Conservation (phyloP, 1,140 invertebrate genomes). For the Drosophila prosaltans region DNA sequence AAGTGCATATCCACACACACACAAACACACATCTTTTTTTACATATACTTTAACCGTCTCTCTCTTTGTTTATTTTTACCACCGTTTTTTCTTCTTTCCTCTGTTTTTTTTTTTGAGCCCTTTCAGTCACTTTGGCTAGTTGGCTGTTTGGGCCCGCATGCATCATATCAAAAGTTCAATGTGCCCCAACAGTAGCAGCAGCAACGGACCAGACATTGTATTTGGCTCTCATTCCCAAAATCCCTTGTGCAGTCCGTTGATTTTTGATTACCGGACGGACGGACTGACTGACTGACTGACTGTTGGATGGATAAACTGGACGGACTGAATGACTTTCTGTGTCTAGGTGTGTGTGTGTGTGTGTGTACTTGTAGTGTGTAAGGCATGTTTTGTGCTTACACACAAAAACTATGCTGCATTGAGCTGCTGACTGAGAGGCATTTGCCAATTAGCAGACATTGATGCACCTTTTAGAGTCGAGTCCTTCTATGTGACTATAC, state of each 20-base stretch:
- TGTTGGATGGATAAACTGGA: neutral
- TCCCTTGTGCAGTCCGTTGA: constrained; percentile 6
- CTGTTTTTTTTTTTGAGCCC: constrained; percentile 33
- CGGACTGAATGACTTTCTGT: neutral
- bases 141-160: constrained; percentile 43
- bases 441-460: constrained; percentile 59
- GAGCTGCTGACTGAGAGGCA: constrained; percentile 22
- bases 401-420: constrained; percentile 12
- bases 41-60: neutral
- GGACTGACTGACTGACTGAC: neutral
- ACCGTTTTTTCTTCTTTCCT: constrained; percentile 7
- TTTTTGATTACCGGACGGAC: constrained; percentile 8
- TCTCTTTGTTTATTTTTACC: constrained; percentile 6
- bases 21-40: constrained; percentile 27
- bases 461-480: constrained; percentile 47
- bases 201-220: constrained; percentile 56
- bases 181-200: constrained; percentile 40
- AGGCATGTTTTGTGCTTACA: neutral
- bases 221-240: constrained; percentile 10
- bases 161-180: constrained; percentile 69
- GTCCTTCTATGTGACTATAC: neutral
- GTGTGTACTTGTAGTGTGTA: neutral
- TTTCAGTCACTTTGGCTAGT: constrained; percentile 55
- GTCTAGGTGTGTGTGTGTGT: constrained; percentile 2
- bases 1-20: neutral